Conservation (phyloP, 2,113 vertebrate species). For the Scopus umbretta region DNA sequence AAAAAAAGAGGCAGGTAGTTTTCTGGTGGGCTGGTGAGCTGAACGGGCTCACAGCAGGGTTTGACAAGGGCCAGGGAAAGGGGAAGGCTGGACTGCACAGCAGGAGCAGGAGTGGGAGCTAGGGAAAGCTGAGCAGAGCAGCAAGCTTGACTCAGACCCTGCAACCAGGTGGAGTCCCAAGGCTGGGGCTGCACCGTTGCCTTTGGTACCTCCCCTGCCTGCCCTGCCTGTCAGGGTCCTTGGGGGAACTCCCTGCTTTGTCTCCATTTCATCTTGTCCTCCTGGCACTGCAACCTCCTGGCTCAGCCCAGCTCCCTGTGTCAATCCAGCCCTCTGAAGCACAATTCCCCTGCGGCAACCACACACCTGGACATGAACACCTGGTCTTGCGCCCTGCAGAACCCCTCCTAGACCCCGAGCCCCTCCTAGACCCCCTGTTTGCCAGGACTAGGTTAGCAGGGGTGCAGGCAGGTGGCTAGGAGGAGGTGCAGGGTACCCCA, state of each 20-base stretch:
- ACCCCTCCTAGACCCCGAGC: background rate
- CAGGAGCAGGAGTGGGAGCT: background rate
- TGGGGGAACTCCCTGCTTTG: background rate
- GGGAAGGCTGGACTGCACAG: background rate
- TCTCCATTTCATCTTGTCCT: background rate
- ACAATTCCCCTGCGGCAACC: background rate
- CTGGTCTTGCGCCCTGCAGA: background rate
- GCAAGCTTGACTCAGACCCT: background rate
- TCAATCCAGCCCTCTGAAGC: background rate
- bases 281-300: background rate
- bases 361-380: rapidly evolving
- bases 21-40: background rate
- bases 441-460: background rate
- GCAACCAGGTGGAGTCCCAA: background rate
- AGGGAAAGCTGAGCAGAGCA: background rate
- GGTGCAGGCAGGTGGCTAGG: background rate
- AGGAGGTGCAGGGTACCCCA: background rate
- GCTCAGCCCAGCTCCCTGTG: background rate
- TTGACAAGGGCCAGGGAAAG: background rate
- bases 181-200: background rate
- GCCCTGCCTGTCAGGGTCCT: background rate
- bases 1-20: background rate
- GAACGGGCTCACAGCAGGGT: background rate
- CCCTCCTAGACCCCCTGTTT: rapidly evolving
- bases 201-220: background rate